These are phyloP conservation scores for Brachionus angularis DNA, from an alignment of 1,140 invertebrate species.

Conservation along the genomic window DNA sequence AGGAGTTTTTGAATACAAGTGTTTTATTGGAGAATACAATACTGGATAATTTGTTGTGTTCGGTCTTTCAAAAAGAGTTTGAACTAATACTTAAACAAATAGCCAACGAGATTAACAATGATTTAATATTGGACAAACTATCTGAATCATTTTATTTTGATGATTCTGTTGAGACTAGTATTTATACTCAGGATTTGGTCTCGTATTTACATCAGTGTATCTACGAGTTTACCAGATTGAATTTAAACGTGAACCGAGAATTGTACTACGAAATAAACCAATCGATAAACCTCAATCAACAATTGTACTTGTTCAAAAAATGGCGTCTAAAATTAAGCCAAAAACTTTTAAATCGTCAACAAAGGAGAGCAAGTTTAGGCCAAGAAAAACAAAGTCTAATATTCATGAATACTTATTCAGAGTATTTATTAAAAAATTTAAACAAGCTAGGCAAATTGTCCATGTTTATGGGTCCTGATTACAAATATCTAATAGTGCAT, in stretches of 20 bases:
- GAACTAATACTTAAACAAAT: slow-evolving; percentile 36
- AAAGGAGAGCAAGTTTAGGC: too few species aligned
- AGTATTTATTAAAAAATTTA: too few species aligned
- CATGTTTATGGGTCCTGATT: too few species aligned
- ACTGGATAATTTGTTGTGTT: background rate
- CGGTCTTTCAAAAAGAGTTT: slow-evolving; percentile 26
- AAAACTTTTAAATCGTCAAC: background rate
- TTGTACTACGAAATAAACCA: slow-evolving; percentile 4
- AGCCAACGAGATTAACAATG: slow-evolving; percentile 16
- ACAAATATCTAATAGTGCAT: too few species aligned
- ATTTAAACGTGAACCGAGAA: slow-evolving; percentile 36
- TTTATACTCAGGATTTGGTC: slow-evolving; percentile 13
- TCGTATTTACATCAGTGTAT: slow-evolving; percentile 10
- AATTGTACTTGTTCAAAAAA: slow-evolving; percentile 3
- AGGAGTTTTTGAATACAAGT: background rate
- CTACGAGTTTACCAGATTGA: slow-evolving; percentile 22
- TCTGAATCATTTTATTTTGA: slow-evolving; percentile 6
- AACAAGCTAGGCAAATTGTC: too few species aligned
- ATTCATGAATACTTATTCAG: too few species aligned
- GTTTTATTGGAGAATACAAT: background rate
- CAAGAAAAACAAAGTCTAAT: too few species aligned
- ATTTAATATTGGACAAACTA: slow-evolving; percentile 34
- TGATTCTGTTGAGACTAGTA: background rate
- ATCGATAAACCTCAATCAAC: background rate
- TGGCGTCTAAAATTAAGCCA: slow-evolving; percentile 21